Conservation (phyloP, 2,113 vertebrate species). For the Serilophus lunatus region DNA sequence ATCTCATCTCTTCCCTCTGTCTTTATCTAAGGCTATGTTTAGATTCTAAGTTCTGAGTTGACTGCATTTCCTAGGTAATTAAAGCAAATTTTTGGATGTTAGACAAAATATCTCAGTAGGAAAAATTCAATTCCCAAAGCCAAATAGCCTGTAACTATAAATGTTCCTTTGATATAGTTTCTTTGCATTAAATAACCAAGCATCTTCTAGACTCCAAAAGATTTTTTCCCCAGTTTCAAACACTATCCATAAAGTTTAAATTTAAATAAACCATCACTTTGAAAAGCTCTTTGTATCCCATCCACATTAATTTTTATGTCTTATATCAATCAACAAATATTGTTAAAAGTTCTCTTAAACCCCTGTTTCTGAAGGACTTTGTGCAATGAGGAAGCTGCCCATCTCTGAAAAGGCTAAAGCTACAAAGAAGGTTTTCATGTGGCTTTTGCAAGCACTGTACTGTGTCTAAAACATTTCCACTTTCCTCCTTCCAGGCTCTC, state of each 20-base stretch:
- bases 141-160: constrained; percentile 66
- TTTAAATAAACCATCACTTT: constrained; percentile 44
- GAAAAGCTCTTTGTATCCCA: constrained; percentile 37
- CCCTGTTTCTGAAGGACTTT: constrained; percentile 46
- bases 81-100: constrained; percentile 68
- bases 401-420: constrained; percentile 72
- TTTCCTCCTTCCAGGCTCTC: constrained; percentile 63
- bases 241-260: constrained; percentile 31
- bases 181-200: constrained; percentile 59
- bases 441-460: constrained; percentile 75
- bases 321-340: constrained; percentile 42
- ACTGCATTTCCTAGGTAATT: constrained; percentile 64
- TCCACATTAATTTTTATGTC: constrained; percentile 47
- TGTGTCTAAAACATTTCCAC: constrained; percentile 77
- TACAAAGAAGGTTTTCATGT: constrained; percentile 82
- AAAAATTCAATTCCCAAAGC: constrained; percentile 62
- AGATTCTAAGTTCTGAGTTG: constrained; percentile 56
- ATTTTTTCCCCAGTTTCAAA: constrained; percentile 2
- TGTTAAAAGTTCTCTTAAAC: constrained; percentile 36
- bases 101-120: constrained; percentile 64
- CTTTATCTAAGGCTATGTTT: constrained; percentile 67
- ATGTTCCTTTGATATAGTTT: constrained; percentile 57
- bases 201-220: constrained; percentile 27
- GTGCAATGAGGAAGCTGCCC: constrained; percentile 73
- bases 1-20: constrained; percentile 58